Evolutionary conservation across 2,888 invertebrate species (phyloP), one percentile per base, ranked within the genome.

Genomic region (Carcina quercana): DNA sequence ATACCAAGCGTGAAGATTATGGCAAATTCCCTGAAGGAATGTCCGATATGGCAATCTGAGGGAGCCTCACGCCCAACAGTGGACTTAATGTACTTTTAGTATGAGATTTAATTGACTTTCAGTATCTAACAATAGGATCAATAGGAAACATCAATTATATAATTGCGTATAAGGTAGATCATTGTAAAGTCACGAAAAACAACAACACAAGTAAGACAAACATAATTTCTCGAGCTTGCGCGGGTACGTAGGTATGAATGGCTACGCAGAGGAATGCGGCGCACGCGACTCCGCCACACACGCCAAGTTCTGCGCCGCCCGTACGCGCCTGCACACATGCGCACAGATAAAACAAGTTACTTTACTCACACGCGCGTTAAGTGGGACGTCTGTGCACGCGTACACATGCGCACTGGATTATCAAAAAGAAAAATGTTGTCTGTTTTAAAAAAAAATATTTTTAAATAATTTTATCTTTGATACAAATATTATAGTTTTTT

Each of bases 261-360:
- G 66, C 60, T 70, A 70, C 75, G 72, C 72, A 53, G 20, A 51
- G 76, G 78, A 78, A 78, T 78, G 78, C 57, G 64, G 59, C 73
- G 76, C 76, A 74, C 78, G 76, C 76, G 75, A 37, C 48, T 26
- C 45, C 42, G 47, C 37, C 43, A 43, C 30, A 22, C 36, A 30
- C 26, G 35, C 32, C 19, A 12, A 30, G 20, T n/a, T 28, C 25
- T 44, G 42, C 41, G 29, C 40, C 45, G 37, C 41, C 44, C 46
- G 32, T 46, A 54, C 50, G 38, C 41, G 41, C 33, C 41, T 43
- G 43, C 53, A 53, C 49, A 56, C 63, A 63, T 57, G 48, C 54
- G 47, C 55, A 53, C 50, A 38, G 43, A 46, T 45, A 46, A 64
- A 75, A 76, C 76, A 56, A 70, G 76, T 71, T 70, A 62, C 64